Conservation (phyloP, 2,113 vertebrate species). For the Cottus gobio region DNA sequence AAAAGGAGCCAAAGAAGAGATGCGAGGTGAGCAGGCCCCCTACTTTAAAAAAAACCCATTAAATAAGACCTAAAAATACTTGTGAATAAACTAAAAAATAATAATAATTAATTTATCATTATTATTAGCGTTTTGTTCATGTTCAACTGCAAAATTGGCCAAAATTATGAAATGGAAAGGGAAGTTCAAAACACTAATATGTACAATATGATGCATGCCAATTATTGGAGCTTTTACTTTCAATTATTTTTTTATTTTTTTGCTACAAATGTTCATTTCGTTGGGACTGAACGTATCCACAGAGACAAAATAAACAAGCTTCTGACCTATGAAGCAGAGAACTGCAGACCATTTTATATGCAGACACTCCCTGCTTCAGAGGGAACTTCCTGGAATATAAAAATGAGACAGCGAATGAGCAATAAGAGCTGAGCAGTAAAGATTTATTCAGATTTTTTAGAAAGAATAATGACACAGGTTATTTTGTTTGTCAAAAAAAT, state of each 20-base stretch:
- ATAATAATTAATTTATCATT: constrained; percentile 11
- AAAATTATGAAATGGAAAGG: constrained; percentile 41
- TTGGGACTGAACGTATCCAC: constrained; percentile 98
- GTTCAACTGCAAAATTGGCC: constrained; percentile 26
- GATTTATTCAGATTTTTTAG: constrained; percentile 71
- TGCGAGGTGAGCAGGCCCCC: constrained; percentile 35
- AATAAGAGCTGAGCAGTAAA: constrained; percentile 96
- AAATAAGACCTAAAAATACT: constrained; percentile 10
- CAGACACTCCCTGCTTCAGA: constrained; percentile 99
- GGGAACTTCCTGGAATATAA: constrained; percentile 99
- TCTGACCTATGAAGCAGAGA: constrained; percentile 99
- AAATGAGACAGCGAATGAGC: constrained; percentile 93
- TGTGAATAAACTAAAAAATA: constrained; percentile 11
- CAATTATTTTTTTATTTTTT: constrained; percentile 22
- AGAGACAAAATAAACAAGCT: constrained; percentile 99
- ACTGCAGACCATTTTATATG: constrained; percentile 99
- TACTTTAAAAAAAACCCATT: constrained; percentile 10
- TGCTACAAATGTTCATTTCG: constrained; percentile 68
- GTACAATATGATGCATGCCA: constrained; percentile 84
- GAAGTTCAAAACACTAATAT: constrained; percentile 49
- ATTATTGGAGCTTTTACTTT: constrained; percentile 82
- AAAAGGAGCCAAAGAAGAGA: constrained; percentile 10
- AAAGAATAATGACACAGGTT: constrained; percentile 52
- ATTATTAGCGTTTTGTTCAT: constrained; percentile 43
- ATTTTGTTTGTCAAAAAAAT: constrained; percentile 62